These are phyloP conservation scores for Anguilla obscura DNA, from an alignment of 2,797 vertebrate genomes.

Conservation along the genomic window DNA sequence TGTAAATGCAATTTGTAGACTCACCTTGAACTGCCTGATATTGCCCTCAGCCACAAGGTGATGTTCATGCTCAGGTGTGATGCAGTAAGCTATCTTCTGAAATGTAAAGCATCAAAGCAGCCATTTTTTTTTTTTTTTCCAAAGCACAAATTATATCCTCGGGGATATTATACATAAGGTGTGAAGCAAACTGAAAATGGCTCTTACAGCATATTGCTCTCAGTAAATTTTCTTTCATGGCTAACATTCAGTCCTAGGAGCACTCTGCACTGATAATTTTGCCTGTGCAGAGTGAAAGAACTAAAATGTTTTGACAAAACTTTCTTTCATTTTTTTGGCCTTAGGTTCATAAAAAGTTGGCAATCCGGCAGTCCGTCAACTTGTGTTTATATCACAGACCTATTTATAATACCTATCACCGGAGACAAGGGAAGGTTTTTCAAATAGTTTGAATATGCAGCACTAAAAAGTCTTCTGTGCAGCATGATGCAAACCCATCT, in stretches of 20 bases:
- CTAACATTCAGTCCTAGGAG: not conserved
- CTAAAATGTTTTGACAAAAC: not conserved
- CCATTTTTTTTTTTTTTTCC: not conserved
- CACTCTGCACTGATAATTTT: not conserved
- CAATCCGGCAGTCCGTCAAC: not conserved
- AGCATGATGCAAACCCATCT: not conserved
- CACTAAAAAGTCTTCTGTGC: not conserved
- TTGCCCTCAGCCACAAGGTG: conserved; percentile 89
- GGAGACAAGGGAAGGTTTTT: not conserved
- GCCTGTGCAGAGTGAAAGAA: not conserved
- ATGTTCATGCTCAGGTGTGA: conserved; percentile 93
- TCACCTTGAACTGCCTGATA: conserved; percentile 90
- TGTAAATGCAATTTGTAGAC: conserved; percentile 24
- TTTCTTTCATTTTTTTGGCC: not conserved
- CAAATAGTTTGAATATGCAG: not conserved
- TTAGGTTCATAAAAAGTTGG: not conserved
- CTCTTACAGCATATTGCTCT: not conserved
- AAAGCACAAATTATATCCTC: not conserved
- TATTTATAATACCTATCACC: not conserved
- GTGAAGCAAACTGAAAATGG: not conserved
- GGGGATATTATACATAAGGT: not conserved
- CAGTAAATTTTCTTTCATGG: not conserved
- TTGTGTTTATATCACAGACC: not conserved
- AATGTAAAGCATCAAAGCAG: conserved; percentile 38
- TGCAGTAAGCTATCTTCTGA: conserved; percentile 93